Evolutionary conservation across 2,888 invertebrate genomes (phyloP), one percentile per base, ranked within the genome.

Genomic region (Ornithoptera priamus): DNA sequence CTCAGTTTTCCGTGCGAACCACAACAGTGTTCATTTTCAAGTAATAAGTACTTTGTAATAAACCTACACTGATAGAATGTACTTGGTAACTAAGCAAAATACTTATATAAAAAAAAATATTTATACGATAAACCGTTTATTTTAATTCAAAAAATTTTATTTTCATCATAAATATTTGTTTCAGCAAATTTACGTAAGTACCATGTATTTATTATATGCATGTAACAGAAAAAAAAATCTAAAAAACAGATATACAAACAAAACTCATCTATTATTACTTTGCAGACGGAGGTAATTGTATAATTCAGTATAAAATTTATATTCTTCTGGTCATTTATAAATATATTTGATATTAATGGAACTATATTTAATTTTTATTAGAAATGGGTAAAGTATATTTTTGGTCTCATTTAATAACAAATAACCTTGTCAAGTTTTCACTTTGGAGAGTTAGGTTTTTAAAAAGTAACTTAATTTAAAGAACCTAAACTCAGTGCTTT

Each of bases 181-280:
- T 56, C 50, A 68, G 68, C 63, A 63, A 68, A 63, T 68, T 59
- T 63, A 63, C 20, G 68, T 68, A 63, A 20, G 68, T 67, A 42
- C 17, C 18, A 17, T 46, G 24, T 3, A 10, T 12, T 7, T 10
- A 50, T 18, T 18, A 50, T 2, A 4, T 18, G 3, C 18, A 53
- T n/a, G 15, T 15, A 17, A n/a, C 53, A 1, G n/a, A 18, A n/a
- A n/a, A n/a, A 53, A 3, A 50, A n/a, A 53, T 1, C n/a, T 18
- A 53, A 18, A 7, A 2, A 18, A 53, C 6, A 53, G 2, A n/a
- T 53, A 6, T 12, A 10, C 7, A 58, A 50, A 63, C 8, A 7
- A 53, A 50, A 18, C 53, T 30, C 10, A 17, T 42, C 1, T 30
- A 42, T 22, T 30, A 8, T 53, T 68, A 15, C 24, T 68, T 68